These are phyloP conservation scores for Pteropus alecto DNA, from an alignment of 2,113 vertebrate genomes.

Conservation along the genomic window DNA sequence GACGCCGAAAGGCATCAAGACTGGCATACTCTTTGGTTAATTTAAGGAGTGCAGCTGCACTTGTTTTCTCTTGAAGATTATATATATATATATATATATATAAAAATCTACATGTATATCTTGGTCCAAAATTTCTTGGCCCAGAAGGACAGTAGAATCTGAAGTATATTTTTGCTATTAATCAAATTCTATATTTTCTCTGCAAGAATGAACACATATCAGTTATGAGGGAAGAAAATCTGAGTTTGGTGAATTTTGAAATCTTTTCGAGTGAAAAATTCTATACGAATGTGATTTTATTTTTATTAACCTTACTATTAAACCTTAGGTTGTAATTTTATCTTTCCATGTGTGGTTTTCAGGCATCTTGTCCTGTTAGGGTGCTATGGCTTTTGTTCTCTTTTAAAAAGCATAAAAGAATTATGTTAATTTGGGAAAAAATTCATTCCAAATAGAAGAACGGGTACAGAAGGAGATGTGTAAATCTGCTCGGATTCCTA, in stretches of 20 bases:
- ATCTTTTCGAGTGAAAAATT: conserved; percentile 24
- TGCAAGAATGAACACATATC: background rate
- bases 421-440: background rate
- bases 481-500: background rate
- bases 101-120: too few relatives aligned
- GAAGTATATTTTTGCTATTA: background rate
- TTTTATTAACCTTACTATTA: background rate
- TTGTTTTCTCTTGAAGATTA: background rate
- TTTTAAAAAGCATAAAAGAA: background rate
- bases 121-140: background rate
- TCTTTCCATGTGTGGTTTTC: background rate
- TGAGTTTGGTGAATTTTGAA: background rate
- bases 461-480: background rate
- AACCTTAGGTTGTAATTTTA: background rate
- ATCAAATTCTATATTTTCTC: conserved; percentile 17
- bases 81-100: too few relatives aligned
- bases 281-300: background rate
- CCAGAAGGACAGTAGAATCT: background rate
- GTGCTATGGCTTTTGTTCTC: background rate
- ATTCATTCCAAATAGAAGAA: background rate
- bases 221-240: background rate
- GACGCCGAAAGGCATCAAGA: background rate
- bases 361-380: background rate
- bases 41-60: background rate
- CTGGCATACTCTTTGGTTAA: background rate